Evolutionary conservation across 2,797 vertebrate species (phyloP).

Genomic region (Phylloscopus collybita): DNA sequence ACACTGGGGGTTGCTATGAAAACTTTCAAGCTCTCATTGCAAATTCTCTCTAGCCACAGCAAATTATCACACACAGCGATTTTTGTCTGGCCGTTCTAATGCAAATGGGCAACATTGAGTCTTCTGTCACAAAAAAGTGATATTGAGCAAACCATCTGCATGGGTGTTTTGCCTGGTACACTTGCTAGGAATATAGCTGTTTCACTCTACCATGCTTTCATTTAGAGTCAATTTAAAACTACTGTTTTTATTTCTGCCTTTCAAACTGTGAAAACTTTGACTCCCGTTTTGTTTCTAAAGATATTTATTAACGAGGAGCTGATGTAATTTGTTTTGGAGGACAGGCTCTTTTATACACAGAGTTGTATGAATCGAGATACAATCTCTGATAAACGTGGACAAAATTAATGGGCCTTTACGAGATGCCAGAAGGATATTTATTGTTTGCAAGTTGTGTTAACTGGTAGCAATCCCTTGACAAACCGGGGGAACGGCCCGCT

Average conservation of each 20-base stretch:
- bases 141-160: neutral
- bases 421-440: neutral
- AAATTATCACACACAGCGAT: conserved; percentile 27
- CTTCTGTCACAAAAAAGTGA: neutral
- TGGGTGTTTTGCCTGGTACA: neutral
- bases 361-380: neutral
- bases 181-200: neutral
- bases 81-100: conserved; percentile 52
- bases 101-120: conserved; percentile 35
- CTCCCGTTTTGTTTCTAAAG: neutral
- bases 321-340: neutral
- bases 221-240: neutral
- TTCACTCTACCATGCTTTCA: neutral
- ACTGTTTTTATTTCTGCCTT: neutral
- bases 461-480: neutral
- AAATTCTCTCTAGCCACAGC: conserved; percentile 44
- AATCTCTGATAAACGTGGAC: neutral
- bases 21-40: conserved; percentile 26
- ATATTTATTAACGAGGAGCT: neutral
- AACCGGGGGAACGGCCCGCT: neutral
- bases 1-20: conserved; percentile 45
- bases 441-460: conserved; percentile 16
- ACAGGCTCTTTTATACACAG: neutral
- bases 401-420: neutral
- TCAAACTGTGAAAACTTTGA: neutral